A percentile compares a stretch with the other conserved stretches of the same genome.
These are phyloP conservation scores for Samia ricini DNA, from an alignment of 1,140 invertebrate species.

Conservation along the genomic window DNA sequence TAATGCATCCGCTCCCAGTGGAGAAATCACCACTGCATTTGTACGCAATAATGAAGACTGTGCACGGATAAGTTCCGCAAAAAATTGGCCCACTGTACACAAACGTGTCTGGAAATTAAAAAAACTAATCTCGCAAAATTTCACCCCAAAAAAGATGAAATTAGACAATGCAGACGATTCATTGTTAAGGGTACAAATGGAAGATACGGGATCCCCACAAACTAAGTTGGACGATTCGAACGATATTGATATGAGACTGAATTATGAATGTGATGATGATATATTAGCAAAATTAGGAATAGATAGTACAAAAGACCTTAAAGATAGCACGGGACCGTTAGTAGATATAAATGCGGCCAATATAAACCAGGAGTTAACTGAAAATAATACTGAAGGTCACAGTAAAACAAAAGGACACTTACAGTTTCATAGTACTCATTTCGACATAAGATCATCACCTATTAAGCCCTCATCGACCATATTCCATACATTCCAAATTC, in stretches of 20 bases:
- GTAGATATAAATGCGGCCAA: slow-evolving; percentile 6
- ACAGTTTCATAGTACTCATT: slow-evolving; percentile 65
- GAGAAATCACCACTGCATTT: background rate
- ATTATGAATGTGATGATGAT: slow-evolving; percentile 9
- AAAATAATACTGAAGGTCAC: slow-evolving; percentile 3
- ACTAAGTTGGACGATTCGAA: background rate
- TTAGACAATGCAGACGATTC: slow-evolving; percentile 28
- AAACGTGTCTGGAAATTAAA: slow-evolving; percentile 39
- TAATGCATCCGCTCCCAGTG: background rate
- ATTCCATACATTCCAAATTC: slow-evolving; percentile 65
- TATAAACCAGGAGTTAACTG: slow-evolving; percentile 3
- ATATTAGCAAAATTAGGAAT: slow-evolving; percentile 23
- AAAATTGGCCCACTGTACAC: slow-evolving; percentile 42
- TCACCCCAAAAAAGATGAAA: slow-evolving; percentile 37
- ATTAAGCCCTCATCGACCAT: slow-evolving; percentile 62
- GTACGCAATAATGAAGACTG: slow-evolving; percentile 31
- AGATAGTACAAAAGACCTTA: slow-evolving; percentile 18
- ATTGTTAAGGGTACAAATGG: slow-evolving; percentile 6
- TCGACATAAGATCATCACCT: slow-evolving; percentile 67
- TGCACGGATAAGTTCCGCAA: slow-evolving; percentile 38
- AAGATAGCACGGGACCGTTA: background rate
- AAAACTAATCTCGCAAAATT: slow-evolving; percentile 24
- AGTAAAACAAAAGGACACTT: slow-evolving; percentile 36
- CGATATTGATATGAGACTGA: slow-evolving; percentile 26
- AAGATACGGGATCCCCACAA: background rate